These are phyloP conservation scores for Pongo pygmaeus DNA, from an alignment of 2,113 vertebrate species.

Conservation along the genomic window DNA sequence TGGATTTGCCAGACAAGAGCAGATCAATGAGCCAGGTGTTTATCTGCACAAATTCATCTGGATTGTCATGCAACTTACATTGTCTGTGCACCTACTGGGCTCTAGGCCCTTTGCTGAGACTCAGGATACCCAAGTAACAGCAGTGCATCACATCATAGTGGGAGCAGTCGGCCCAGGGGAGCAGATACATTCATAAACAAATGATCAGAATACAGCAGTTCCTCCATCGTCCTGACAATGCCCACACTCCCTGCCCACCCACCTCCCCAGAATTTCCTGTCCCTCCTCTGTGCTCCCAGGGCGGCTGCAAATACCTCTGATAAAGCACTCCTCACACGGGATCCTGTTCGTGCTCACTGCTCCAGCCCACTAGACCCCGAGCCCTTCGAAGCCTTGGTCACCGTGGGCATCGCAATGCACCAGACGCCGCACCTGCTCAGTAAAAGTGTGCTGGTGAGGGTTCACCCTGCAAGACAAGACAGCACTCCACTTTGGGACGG, in stretches of 20 bases:
- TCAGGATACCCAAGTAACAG: not conserved
- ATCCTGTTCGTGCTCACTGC: no score
- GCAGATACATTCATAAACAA: not conserved
- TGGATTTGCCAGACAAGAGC: not conserved
- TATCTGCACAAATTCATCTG: no score
- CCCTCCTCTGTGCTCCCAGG: not conserved
- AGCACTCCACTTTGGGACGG: not conserved
- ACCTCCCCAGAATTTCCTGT: not conserved
- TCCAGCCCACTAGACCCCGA: no score
- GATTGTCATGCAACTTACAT: not conserved
- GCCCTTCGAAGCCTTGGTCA: not conserved
- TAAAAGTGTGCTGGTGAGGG: not conserved
- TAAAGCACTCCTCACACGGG: not conserved
- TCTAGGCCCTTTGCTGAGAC: not conserved
- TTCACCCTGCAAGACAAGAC: not conserved
- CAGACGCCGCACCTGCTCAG: not conserved
- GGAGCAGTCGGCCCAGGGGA: not conserved
- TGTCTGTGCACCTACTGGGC: not conserved
- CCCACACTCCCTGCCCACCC: fast-evolving
- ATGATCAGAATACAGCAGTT: not conserved
- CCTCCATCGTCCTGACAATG: not conserved
- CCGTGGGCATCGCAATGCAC: fast-evolving
- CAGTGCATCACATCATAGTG: fast-evolving
- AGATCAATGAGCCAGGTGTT: not conserved
- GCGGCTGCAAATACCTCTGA: not conserved